These are phyloP conservation scores for Erebia epiphron DNA, from an alignment of 2,888 invertebrate species.

Conservation along the genomic window DNA sequence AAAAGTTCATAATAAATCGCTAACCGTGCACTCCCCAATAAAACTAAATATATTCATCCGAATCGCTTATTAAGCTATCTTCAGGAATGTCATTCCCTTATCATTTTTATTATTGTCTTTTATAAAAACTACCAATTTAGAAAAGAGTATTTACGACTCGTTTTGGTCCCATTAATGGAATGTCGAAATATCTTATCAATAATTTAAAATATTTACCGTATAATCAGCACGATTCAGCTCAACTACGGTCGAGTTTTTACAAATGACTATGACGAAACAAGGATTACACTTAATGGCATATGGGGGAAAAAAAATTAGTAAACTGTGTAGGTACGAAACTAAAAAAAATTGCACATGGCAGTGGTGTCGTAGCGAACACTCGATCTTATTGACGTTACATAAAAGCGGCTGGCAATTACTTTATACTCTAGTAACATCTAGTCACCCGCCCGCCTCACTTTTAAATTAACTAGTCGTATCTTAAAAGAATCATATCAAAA, in stretches of 20 bases:
- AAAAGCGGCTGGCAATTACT: constrained; percentile 81
- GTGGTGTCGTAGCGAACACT: constrained; percentile 78
- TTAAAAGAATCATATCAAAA: constrained; percentile 36
- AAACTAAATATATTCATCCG: constrained; percentile 30
- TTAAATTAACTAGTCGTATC: constrained; percentile 42
- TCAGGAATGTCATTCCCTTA: constrained; percentile 34
- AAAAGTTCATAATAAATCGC: constrained; percentile 73
- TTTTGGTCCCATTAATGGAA: constrained; percentile 78
- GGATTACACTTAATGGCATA: constrained; percentile 64
- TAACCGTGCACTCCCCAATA: constrained; percentile 61
- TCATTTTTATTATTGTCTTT: constrained; percentile 28
- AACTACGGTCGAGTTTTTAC: constrained; percentile 24
- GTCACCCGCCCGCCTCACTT: constrained; percentile 63
- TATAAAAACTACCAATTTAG: constrained; percentile 48
- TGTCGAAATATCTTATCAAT: constrained; percentile 53
- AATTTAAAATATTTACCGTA: constrained; percentile 28
- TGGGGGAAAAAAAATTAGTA: constrained; percentile 59
- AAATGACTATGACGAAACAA: constrained; percentile 67
- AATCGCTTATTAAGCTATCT: constrained; percentile 26
- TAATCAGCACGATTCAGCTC: constrained; percentile 22
- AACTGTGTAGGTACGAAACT: constrained; percentile 59
- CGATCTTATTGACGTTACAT: constrained; percentile 65
- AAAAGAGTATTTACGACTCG: constrained; percentile 45
- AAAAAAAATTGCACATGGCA: constrained; percentile 76
- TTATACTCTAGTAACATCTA: constrained; percentile 74